phyloP scores from a whole-genome alignment of 2,888 invertebrate genomes.

The Drosophila barbarae region DNA sequence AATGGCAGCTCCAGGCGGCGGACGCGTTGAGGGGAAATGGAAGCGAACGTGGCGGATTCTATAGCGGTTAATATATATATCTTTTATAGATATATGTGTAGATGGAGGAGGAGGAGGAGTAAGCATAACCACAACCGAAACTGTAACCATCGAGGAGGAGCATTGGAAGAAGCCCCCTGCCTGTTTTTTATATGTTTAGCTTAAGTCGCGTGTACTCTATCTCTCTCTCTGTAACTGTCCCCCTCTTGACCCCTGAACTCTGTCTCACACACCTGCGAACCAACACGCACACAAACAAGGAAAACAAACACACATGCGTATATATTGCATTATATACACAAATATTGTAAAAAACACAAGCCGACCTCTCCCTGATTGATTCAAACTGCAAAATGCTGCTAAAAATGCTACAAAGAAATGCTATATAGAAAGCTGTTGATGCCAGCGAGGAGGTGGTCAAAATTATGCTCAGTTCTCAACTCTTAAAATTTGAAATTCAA shows the following conservation, averaged over 20 bases:
- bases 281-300: conserved; percentile 16
- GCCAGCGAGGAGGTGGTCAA: neutral
- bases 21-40: conserved; percentile 52
- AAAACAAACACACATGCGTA: conserved; percentile 18
- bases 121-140: conserved; percentile 5
- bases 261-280: conserved; percentile 17
- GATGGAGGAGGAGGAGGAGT: neutral
- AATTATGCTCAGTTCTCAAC: neutral
- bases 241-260: conserved; percentile 18
- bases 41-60: conserved; percentile 73
- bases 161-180: conserved; percentile 15
- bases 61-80: conserved; percentile 61
- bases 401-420: neutral
- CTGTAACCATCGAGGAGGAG: conserved; percentile 10
- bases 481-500: neutral
- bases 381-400: conserved; percentile 27
- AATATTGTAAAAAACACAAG: conserved; percentile 4
- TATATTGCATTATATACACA: conserved; percentile 5
- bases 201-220: conserved; percentile 22
- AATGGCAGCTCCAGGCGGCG: conserved; percentile 50
- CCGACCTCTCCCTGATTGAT: conserved; percentile 38
- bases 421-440: conserved; percentile 1
- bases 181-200: conserved; percentile 38
- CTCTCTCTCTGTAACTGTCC: conserved; percentile 15
- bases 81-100: neutral